Percentiles rank a stretch among this genome's conserved stretches.
phyloP scores from a whole-genome alignment of 2,888 invertebrate genomes.

The Xylophagus ater region DNA sequence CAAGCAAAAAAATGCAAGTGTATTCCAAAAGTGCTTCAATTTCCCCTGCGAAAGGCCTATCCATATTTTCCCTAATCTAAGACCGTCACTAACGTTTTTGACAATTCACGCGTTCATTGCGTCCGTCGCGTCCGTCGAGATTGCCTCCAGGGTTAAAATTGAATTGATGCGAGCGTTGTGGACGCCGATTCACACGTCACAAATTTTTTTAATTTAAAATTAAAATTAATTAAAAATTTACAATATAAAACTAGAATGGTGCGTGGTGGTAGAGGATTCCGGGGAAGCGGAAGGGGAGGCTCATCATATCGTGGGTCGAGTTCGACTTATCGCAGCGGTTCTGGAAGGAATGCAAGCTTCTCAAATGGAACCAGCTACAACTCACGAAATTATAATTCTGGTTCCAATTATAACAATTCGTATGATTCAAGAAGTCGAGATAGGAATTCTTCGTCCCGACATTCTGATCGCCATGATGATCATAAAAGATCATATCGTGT shows the following conservation, averaged over 20 bases:
- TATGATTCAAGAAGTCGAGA: conserved; percentile 24
- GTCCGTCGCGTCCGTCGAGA: no score
- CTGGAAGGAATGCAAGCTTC: conserved; percentile 4
- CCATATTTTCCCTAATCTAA: no score
- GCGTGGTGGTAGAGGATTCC: conserved; percentile 25
- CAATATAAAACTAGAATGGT: conserved; percentile 23
- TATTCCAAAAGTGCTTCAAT: no score
- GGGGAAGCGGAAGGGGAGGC: conserved; percentile 23
- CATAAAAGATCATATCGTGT: conserved; percentile 35
- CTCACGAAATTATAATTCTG: conserved; percentile 19
- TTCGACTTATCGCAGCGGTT: conserved; percentile 6
- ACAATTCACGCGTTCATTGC: no score
- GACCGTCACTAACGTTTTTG: no score
- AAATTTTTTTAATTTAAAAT: no score
- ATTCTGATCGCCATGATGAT: conserved; percentile 26
- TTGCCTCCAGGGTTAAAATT: no score
- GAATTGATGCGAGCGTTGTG: no score
- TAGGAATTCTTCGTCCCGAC: conserved; percentile 27
- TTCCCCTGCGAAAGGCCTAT: no score
- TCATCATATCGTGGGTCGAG: conserved; percentile 21
- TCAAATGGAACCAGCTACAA: conserved; percentile 27
- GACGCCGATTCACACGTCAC: no score
- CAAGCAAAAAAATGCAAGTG: no score
- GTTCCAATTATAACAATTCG: conserved; percentile 24
- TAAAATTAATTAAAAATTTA: no score